Conservation (phyloP, 2,113 vertebrate species). For the Ivindomyrus marchei region DNA sequence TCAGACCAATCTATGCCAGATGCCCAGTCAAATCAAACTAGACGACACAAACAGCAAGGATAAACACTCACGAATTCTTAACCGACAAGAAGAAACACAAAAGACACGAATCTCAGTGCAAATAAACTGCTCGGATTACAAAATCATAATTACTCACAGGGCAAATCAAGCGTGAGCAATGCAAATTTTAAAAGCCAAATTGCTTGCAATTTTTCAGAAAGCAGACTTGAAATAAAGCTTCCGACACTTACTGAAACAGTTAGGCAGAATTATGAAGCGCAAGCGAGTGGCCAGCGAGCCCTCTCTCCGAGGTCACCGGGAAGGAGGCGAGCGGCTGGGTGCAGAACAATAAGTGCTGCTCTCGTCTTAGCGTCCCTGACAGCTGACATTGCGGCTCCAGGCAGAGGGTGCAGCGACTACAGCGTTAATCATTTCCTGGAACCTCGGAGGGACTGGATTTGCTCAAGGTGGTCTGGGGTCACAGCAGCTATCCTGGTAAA, state of each 20-base stretch:
- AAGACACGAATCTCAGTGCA: neutral
- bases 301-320: neutral
- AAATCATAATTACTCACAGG: neutral
- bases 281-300: neutral
- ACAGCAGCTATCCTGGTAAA: conserved; percentile 11
- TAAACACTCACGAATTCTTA: neutral
- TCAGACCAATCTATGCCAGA: neutral
- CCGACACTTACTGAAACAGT: neutral
- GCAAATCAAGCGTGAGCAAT: neutral
- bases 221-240: neutral
- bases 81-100: neutral
- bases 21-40: neutral
- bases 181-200: neutral
- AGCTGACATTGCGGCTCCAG: conserved; percentile 17
- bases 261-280: neutral
- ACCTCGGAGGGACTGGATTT: conserved; percentile 10
- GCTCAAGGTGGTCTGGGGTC: conserved; percentile 23
- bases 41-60: neutral
- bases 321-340: neutral
- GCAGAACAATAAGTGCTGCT: neutral
- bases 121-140: neutral
- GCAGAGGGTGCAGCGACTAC: conserved; percentile 6
- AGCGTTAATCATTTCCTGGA: conserved; percentile 27
- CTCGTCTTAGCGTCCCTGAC: conserved; percentile 15
- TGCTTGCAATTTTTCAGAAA: neutral